phyloP scores from a whole-genome alignment of 2,888 invertebrate genomes.

The Steromphala cineraria region DNA sequence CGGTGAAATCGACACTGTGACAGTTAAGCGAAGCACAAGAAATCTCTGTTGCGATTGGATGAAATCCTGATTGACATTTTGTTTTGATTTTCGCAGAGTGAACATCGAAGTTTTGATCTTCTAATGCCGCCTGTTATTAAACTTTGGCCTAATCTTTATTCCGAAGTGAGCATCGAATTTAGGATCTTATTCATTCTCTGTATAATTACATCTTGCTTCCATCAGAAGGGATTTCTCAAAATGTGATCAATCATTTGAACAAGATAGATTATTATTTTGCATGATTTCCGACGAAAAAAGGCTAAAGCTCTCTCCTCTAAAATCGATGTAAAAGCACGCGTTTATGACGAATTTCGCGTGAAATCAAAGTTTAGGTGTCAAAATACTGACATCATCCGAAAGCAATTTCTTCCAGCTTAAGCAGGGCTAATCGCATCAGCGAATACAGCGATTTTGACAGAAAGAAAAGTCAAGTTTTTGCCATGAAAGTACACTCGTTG shows the following conservation, averaged over 20 bases:
- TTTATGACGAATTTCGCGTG: constrained; percentile 15
- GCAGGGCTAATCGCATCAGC: not conserved
- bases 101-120: constrained; percentile 18
- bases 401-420: not conserved
- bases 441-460: not conserved
- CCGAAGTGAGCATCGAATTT: constrained; percentile 11
- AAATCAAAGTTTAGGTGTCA: constrained; percentile 16
- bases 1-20: constrained; percentile 19
- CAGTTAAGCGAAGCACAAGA: constrained; percentile 7
- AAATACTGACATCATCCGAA: constrained; percentile 4
- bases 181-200: constrained; percentile 11
- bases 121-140: constrained; percentile 18
- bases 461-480: not conserved
- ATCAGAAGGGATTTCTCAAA: constrained; percentile 11
- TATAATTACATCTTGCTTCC: constrained; percentile 9
- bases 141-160: constrained; percentile 21
- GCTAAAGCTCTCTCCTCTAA: not conserved
- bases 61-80: constrained; percentile 17
- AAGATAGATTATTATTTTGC: constrained; percentile 18
- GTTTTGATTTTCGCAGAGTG: constrained; percentile 14
- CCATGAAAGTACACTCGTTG: no score
- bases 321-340: constrained; percentile 6
- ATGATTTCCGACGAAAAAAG: constrained; percentile 4
- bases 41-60: constrained; percentile 17
- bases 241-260: constrained; percentile 5